Base-by-base conservation (phyloP, 37 sponge, comb jelly and placozoan genomes). In the Dysidea cf. avara region DNA sequence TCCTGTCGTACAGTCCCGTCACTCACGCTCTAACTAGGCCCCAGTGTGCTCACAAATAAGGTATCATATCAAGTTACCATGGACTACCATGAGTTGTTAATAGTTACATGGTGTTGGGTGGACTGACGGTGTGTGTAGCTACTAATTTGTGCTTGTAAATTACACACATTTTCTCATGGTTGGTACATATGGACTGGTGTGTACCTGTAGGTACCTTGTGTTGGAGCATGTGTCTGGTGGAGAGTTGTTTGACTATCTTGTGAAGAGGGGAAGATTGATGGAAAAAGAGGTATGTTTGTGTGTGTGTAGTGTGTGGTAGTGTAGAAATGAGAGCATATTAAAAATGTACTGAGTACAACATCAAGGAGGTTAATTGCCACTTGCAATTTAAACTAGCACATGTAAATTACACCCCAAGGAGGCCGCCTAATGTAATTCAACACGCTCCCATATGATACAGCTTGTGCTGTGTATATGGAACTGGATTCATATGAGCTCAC, bases 201-300 rank as follows among this genome's bases (percentile, higher is more conserved):
- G n/a, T n/a, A 3, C 35, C 1, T 90, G 38, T 56, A 96, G 96
- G 31, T 96, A 89, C 68, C 68, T 96, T 17, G 84, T 96, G 0
- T 56, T 96, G 84, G 96, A 96, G 69, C 83, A 92, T 61, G 96
- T 96, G 13, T 82, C 90, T 30, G 96, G 96, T 34, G 96, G 96
- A 25, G 96, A 96, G 56, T 76, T 96, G 43, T 96, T 96, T 79
- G 92, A 96, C 54, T 96, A 96, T 72, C 66, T 96, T 17, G 96
- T 96, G 20, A 88, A 81, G 57, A 85, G 83, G 53, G 92, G 92
- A n/a, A 59, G 90, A 51, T 76, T 96, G 1, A 69, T 84, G 39
- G 82, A 87, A 56, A 77, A 64, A 49, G 96, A 95, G 92, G 96
- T 95, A 83, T 51, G 66, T 0, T 0, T 64, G 40, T n/a, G n/a